Percentiles rank a stretch among this genome's conserved stretches.
Conservation (phyloP, 2,888 invertebrate species). For the Anthoptus insignis region DNA sequence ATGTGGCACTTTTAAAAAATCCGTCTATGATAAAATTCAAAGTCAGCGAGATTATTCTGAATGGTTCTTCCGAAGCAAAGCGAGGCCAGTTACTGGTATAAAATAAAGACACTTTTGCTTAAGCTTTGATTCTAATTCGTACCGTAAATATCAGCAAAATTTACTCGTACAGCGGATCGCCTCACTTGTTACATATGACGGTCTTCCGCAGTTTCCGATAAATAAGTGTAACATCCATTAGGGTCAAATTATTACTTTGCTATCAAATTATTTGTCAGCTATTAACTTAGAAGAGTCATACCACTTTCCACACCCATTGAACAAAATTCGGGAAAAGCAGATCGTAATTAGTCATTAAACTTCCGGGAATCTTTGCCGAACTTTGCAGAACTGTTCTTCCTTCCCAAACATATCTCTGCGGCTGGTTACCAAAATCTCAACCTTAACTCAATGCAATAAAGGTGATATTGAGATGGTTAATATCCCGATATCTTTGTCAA, state of each 20-base stretch:
- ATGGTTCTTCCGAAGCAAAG: no score
- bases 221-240: no score
- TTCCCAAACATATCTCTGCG: conserved; percentile 9
- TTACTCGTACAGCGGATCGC: no score
- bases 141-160: no score
- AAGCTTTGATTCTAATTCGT: no score
- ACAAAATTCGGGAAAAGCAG: conserved; percentile 10
- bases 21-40: no score
- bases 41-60: no score
- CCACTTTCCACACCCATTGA: conserved; percentile 22
- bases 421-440: neutral
- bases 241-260: neutral
- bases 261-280: neutral
- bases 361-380: conserved; percentile 36
- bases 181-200: no score
- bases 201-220: no score
- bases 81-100: no score
- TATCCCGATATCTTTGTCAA: conserved; percentile 13
- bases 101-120: no score
- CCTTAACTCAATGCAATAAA: neutral
- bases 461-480: neutral
- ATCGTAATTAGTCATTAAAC: conserved; percentile 53
- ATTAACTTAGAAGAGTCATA: conserved; percentile 6
- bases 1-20: no score
- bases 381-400: conserved; percentile 17